Conservation (phyloP, 2,113 vertebrate genomes). For the Alligator mississippiensis region DNA sequence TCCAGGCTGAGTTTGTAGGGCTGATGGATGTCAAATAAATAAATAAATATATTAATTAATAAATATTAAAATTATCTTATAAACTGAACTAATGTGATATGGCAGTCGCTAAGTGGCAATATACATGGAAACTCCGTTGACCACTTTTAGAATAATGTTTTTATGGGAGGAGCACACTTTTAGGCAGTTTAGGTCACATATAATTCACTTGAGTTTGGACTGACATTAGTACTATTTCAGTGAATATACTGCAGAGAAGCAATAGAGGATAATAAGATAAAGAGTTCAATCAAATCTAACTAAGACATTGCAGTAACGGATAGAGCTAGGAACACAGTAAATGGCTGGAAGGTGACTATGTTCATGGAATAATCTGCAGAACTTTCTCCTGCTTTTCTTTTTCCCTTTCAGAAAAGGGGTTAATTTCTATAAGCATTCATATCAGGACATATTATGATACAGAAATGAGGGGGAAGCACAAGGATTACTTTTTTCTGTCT, state of each 20-base stretch:
- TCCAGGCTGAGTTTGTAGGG: too few species aligned
- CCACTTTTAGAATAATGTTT: neutral
- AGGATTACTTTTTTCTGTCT: neutral
- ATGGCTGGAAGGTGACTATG: neutral
- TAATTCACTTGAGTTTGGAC: too few species aligned
- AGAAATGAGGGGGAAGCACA: neutral
- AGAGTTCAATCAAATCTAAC: neutral
- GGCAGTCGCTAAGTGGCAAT: neutral
- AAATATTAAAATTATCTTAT: too few species aligned
- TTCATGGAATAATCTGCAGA: neutral
- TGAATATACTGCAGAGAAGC: neutral
- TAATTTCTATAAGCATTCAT: neutral
- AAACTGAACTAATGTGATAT: neutral
- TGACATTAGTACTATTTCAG: neutral
- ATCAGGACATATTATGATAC: neutral
- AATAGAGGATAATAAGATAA: neutral
- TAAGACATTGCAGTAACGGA: neutral
- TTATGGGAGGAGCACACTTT: neutral
- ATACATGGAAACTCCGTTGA: neutral
- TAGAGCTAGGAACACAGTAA: neutral
- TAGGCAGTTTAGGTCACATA: too few species aligned
- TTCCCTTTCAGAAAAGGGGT: neutral
- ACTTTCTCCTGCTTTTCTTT: neutral
- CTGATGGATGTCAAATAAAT: too few species aligned
- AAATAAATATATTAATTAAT: too few species aligned